phyloP scores from a whole-genome alignment of 92 coral and sea anemone species.

The Porites cylindrica region DNA sequence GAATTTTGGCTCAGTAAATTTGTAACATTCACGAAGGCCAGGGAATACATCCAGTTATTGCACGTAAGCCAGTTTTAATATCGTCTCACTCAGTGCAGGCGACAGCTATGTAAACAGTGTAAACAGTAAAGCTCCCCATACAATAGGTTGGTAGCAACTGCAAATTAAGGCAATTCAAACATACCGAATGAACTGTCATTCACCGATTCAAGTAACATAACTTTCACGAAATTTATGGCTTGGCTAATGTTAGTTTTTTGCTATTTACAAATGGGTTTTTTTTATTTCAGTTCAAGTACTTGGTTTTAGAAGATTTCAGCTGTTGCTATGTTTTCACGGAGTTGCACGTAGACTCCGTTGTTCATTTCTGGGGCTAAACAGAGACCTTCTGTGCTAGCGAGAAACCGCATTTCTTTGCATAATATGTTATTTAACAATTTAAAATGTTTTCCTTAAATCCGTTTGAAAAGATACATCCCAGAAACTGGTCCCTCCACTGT shows the following conservation, averaged over 20 bases:
- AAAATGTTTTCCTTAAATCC: too few relatives aligned
- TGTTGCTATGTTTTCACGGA: background rate
- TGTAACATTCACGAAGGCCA: background rate
- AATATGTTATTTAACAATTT: too few relatives aligned
- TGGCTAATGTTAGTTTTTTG: background rate
- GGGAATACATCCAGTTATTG: background rate
- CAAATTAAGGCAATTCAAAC: background rate
- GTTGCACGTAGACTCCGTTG: background rate
- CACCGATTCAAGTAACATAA: background rate
- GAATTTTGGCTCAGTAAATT: background rate
- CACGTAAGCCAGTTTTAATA: background rate
- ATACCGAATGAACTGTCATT: background rate
- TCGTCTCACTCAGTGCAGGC: background rate
- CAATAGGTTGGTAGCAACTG: background rate
- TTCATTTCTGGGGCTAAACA: background rate
- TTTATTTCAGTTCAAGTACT: background rate
- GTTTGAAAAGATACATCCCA: too few relatives aligned
- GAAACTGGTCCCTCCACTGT: too few relatives aligned
- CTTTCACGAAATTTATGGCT: background rate
- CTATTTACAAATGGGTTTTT: background rate
- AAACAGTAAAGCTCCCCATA: background rate
- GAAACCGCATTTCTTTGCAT: background rate
- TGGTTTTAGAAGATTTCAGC: background rate
- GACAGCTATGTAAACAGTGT: slow-evolving; percentile 6
- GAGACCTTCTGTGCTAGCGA: background rate